A percentile compares a stretch with the other conserved stretches of the same genome.
phyloP scores from a whole-genome alignment of 2,888 invertebrate genomes.

The Meiosimyza decipiens region DNA sequence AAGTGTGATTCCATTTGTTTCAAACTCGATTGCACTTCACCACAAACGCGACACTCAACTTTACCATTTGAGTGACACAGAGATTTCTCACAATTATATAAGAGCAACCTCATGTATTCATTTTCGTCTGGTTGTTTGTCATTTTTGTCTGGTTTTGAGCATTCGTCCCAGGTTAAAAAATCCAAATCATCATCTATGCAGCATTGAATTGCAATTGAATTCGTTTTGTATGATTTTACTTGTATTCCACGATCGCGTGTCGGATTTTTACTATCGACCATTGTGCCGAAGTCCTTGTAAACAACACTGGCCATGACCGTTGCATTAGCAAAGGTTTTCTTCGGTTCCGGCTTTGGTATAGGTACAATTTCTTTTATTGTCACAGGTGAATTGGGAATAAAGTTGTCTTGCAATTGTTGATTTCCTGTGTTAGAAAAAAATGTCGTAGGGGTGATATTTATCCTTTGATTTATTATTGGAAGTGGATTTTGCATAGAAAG shows the following conservation, averaged over 20 bases:
- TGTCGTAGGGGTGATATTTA: too few species aligned
- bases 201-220: slow-evolving; percentile 51
- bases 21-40: slow-evolving; percentile 47
- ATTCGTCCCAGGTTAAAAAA: slow-evolving; percentile 4
- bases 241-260: slow-evolving; percentile 32
- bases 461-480: too few species aligned
- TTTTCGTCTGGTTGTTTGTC: neutral
- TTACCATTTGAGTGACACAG: slow-evolving; percentile 47
- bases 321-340: slow-evolving; percentile 10
- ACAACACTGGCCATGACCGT: slow-evolving; percentile 1
- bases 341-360: neutral
- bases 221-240: neutral
- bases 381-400: too few species aligned
- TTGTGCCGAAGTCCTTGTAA: neutral
- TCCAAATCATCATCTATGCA: slow-evolving; percentile 34
- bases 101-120: slow-evolving; percentile 37
- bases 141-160: neutral
- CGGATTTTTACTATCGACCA: slow-evolving; percentile 33
- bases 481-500: too few species aligned
- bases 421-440: too few species aligned
- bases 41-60: slow-evolving; percentile 53
- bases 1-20: slow-evolving; percentile 48
- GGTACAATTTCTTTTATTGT: too few species aligned
- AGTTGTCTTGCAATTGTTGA: too few species aligned
- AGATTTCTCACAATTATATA: slow-evolving; percentile 47